These are phyloP conservation scores for Phylloscopus trochiloides DNA, from an alignment of 2,113 vertebrate genomes.

Conservation along the genomic window DNA sequence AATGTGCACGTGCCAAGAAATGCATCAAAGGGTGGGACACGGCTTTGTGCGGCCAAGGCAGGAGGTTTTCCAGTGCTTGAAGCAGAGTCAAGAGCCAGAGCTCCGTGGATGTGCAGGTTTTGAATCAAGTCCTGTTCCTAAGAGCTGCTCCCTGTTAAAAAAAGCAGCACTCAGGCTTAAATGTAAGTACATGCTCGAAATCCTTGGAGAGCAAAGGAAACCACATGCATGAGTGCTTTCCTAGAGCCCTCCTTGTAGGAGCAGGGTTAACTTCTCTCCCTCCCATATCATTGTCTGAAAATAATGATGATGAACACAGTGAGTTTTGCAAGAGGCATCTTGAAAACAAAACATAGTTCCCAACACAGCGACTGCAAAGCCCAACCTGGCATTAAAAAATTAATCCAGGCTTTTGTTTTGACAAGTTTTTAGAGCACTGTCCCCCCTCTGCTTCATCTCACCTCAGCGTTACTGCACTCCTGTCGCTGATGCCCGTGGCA, in stretches of 20 bases:
- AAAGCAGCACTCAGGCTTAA: not conserved
- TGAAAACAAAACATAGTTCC: not conserved
- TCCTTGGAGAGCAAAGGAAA: not conserved
- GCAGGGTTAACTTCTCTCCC: not conserved
- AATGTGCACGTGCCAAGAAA: not conserved
- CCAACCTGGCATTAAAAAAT: not conserved
- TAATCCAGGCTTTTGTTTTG: not conserved
- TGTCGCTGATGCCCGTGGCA: not conserved
- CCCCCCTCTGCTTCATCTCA: fast-evolving
- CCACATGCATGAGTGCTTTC: not conserved
- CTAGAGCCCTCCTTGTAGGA: not conserved
- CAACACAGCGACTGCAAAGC: fast-evolving
- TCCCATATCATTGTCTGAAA: not conserved
- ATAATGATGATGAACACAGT: not conserved
- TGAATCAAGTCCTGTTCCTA: not conserved
- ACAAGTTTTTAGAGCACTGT: not conserved
- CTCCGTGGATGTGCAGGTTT: not conserved
- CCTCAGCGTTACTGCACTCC: not conserved
- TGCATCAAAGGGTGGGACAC: not conserved
- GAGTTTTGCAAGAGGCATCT: not conserved
- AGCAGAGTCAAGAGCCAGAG: not conserved
- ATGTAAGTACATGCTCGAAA: not conserved
- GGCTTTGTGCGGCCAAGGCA: not conserved
- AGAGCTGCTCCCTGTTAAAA: not conserved
- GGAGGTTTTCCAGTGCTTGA: not conserved